Evolutionary conservation across 2,113 vertebrate species (phyloP), one percentile per base, ranked within the genome.

Genomic region (Chitala chitala): DNA sequence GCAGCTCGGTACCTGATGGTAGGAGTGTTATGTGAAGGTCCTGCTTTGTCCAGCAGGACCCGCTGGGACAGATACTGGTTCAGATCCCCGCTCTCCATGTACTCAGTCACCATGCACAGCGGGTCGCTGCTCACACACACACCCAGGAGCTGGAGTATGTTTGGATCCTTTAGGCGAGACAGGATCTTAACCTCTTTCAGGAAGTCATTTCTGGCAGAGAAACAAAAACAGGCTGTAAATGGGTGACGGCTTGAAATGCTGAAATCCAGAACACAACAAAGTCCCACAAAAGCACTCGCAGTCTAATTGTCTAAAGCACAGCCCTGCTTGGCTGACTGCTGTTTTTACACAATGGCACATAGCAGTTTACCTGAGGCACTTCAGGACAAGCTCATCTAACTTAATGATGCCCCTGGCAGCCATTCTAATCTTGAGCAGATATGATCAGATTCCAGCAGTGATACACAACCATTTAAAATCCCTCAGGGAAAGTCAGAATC

Each of bases 61-160:
- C 93, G 84, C 17, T 93, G 91, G 2, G 90, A 91, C 71, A 98
- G 92, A 79, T 95, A 96, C 84, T 96, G 94, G 85, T 98, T 95
- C 44, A 98, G 88, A 85, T 96, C 95, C 0, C 95, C 95, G 0
- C 94, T 93, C 84, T 95, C 94, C 95, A 98, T 98, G 87, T 95
- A 98, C 77, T 98, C 95, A 0, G 95, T 96, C 56, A 98, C 92
- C 94, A 98, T 96, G 75, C 93, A 96, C 29, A 94, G 90, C 0
- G 95, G 95, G 65, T 96, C 94, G 0, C 93, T 94, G 81, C 92
- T 93, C 80, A 93, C 91, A 48, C 94, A 98, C 78, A 96, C 94
- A 0, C 95, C 95, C 82, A 98, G 84, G 71, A 98, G 90, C n/a
- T 92, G 88, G 80, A 98, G 94, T 82, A 98, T 96, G 86, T 98